Evolutionary conservation across 2,797 vertebrate genomes (phyloP), one percentile per base, ranked within the genome.

Genomic region (Uromys caudimaculatus): DNA sequence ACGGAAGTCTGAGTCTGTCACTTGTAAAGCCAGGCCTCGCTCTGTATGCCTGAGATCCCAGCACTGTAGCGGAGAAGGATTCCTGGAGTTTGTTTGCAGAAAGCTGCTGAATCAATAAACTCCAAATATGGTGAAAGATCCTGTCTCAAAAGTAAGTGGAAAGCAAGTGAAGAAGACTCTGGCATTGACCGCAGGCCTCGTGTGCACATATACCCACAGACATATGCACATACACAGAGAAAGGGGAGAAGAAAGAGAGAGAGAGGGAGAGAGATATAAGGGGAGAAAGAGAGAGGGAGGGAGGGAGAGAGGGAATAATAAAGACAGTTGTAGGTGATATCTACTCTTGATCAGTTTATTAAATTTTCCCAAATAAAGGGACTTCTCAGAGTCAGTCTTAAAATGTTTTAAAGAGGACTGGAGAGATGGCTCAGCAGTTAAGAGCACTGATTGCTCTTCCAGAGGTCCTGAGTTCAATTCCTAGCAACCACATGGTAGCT

Each of bases 361-460:
- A 88, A 47, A 52, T 58, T 87, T 95, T n/a, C 35, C 23, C 38
- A 79, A 94, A 78, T 75, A 27, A 81, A 90, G 90, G 83, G 19
- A 84, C 8, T 93, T 60, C 38, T 78, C 67, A 52, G 3, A 62
- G 69, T 86, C 82, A 94, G 71, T 86, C 62, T 24, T 71, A 79
- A 81, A 71, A 47, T 93, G 6, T 79, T 89, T 90, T 95, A 44
- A 93, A 94, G 75, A 58, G 44, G 44, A 6, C 44, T 44, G 44
- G 44, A 44, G 44, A 44, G 44, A 44, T 44, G 44, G 44, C 44
- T 44, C 44, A 44, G 44, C 6, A 6, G 44, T 44, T 44, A 44
- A 44, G 44, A 44, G 44, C 44, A 44, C 6, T 44, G 44, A 44
- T 6, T 44, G 44, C 44, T 44, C 44, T 44, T 44, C 44, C 44